Base-by-base conservation (phyloP, 2,113 vertebrate genomes). In the Nyctereutes procyonoides region DNA sequence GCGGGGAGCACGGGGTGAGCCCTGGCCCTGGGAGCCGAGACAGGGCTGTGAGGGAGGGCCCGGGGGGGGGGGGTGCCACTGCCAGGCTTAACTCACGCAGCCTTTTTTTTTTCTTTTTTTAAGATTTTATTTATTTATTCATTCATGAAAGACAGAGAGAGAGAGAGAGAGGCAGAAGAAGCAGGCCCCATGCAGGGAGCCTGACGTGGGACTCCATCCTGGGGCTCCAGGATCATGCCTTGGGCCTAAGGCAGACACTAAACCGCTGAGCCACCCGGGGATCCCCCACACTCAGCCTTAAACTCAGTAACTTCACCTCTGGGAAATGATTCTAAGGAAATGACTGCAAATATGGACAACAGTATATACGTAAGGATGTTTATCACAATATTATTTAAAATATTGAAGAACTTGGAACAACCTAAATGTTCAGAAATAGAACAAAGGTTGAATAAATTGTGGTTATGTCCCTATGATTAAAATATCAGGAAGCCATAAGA, bases 51-150 rank as follows among this genome's bases (percentile, higher is more conserved):
- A 4, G 24, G 17, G 51, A 43, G 22, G 67, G 15, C 38, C 55
- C 22, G 1, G 7, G 16, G 28, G 0, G 35, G 16, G 28, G 8
- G 0, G 3, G 22, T 12, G 1, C 4, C 67, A 35, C 0, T 0
- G 1, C 60, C 63, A 43, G 43, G 43, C 43, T 43, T 7, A 43
- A 43, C 43, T 5, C 43, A 43, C 43, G 43, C 43, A 8, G 7
- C 43, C 43, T 6, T 43, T 43, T 43, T 43, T 43, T 43, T 7
- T 43, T 43, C 43, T 43, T 43, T 43, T 43, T 43, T 43, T 43
- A 43, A 43, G 43, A 43, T 43, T 43, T 43, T 43, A 43, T 43
- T 43, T 43, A 43, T 43, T 6, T 43, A 43, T 43, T 43, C 43
- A 43, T 43, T 43, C 43, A 43, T 43, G 43, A 43, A 43, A 7